Evolutionary conservation across 2,797 vertebrate species (phyloP).

Genomic region (Pangasius krempfi): DNA sequence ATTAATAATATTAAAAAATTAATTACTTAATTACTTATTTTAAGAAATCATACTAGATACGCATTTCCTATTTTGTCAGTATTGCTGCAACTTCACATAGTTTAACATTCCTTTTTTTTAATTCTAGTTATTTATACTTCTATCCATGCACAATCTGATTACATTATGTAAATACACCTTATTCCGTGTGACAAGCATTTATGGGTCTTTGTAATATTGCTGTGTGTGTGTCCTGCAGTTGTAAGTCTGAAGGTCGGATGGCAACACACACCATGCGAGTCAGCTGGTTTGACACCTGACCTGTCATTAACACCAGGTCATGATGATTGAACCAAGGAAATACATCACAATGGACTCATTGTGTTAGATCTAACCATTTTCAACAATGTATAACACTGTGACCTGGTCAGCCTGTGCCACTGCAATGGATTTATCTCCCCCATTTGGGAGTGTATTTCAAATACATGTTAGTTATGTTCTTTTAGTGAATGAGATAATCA

Average conservation of each 20-base stretch:
- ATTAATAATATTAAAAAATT: background rate
- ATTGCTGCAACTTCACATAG: background rate
- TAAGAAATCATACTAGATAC: background rate
- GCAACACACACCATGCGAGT: background rate
- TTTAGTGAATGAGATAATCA: background rate
- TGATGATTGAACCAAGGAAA: background rate
- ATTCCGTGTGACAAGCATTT: background rate
- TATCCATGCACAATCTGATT: background rate
- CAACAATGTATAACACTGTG: too few relatives aligned
- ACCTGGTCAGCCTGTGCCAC: background rate
- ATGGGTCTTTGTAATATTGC: background rate
- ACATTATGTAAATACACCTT: background rate
- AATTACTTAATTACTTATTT: background rate
- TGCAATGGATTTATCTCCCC: background rate
- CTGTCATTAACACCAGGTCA: slow-evolving; percentile 23
- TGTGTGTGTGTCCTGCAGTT: background rate
- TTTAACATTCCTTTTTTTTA: background rate
- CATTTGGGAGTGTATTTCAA: background rate
- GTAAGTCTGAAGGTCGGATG: background rate
- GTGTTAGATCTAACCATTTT: slow-evolving; percentile 5
- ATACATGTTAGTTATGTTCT: background rate
- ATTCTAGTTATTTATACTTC: background rate
- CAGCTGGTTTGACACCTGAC: slow-evolving; percentile 20
- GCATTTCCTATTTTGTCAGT: background rate
- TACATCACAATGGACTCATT: background rate